Evolutionary conservation across 2,797 vertebrate genomes (phyloP).

Genomic region (Phoebastria nigripes): DNA sequence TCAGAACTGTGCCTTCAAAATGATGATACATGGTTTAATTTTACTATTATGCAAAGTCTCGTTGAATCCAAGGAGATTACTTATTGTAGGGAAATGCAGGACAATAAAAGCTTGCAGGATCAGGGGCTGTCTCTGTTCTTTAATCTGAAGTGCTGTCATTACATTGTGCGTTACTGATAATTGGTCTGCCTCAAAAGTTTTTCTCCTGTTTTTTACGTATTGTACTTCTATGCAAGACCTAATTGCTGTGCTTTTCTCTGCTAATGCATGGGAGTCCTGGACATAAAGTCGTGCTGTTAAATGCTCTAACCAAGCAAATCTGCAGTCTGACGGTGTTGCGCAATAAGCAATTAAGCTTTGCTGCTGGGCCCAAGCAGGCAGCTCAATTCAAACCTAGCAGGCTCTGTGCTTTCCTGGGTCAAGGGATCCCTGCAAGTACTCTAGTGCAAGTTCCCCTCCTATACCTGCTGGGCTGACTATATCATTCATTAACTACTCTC

Average conservation of each 20-base stretch:
- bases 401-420: background rate
- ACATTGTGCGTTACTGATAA: background rate
- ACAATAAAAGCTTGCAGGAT: background rate
- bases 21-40: constrained; percentile 4
- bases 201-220: background rate
- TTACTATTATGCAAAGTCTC: background rate
- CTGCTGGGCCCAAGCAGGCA: background rate
- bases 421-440: background rate
- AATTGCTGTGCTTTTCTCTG: background rate
- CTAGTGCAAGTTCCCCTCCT: background rate
- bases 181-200: background rate
- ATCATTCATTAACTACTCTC: background rate
- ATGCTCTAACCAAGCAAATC: background rate
- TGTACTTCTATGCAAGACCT: background rate
- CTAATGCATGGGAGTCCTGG: background rate
- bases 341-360: background rate
- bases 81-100: background rate
- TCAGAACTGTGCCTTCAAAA: background rate
- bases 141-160: background rate
- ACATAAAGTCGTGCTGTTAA: background rate
- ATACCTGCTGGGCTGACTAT: background rate
- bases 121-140: background rate
- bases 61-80: background rate
- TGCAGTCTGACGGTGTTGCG: background rate
- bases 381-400: background rate